Conservation (phyloP, 2,113 vertebrate species). For the Helogale parvula region DNA sequence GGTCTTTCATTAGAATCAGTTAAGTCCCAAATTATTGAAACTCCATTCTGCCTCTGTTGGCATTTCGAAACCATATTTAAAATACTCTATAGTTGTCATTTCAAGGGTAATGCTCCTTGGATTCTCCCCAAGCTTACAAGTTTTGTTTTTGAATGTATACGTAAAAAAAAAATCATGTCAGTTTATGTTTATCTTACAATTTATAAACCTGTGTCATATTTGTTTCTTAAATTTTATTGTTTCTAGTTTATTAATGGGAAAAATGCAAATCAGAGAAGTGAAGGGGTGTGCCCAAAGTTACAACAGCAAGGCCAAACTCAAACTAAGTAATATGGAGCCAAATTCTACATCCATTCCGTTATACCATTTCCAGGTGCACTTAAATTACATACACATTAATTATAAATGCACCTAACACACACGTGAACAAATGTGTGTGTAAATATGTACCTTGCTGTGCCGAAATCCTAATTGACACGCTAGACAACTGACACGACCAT, state of each 20-base stretch:
- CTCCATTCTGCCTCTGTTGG: slow-evolving; percentile 56
- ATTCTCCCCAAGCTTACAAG: slow-evolving; percentile 47
- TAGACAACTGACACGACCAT: background rate
- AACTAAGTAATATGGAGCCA: background rate
- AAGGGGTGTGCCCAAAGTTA: background rate
- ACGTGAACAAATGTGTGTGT: background rate
- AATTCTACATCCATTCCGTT: background rate
- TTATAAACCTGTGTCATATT: background rate
- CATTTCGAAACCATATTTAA: slow-evolving; percentile 75
- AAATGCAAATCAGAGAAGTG: background rate
- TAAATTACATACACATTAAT: background rate
- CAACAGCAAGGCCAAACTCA: background rate
- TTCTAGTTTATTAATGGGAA: background rate
- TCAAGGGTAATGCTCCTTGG: background rate
- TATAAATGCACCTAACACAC: background rate
- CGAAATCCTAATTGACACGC: background rate
- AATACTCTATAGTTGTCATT: slow-evolving; percentile 65
- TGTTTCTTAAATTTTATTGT: background rate
- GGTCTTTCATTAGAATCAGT: slow-evolving; percentile 77
- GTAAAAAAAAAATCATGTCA: background rate
- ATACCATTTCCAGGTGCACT: background rate
- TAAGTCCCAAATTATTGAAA: slow-evolving; percentile 81
- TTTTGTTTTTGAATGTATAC: background rate
- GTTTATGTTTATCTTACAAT: background rate
- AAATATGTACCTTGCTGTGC: background rate